Percentiles rank a stretch among this genome's conserved stretches.
Conservation (phyloP, 1,140 invertebrate genomes). For the Yoshiicerus persimilis region DNA sequence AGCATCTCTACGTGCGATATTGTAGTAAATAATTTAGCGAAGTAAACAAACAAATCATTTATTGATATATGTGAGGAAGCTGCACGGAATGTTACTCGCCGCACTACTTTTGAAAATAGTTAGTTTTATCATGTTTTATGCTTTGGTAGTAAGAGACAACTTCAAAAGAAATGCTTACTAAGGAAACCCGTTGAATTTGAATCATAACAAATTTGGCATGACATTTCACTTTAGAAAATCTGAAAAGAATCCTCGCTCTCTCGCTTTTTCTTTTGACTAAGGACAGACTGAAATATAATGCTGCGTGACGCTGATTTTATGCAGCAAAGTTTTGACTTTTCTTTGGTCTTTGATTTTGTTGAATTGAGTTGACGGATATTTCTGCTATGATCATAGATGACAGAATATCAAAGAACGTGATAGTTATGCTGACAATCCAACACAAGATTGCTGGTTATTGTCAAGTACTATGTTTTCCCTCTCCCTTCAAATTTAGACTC, state of each 20-base stretch:
- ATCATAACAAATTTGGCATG: neutral
- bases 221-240: neutral
- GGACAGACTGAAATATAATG: neutral
- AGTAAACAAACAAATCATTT: no score
- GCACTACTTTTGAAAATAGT: no score
- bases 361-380: neutral
- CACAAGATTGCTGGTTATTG: no score
- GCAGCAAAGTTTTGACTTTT: neutral
- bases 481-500: neutral
- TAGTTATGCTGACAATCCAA: neutral
- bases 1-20: no score
- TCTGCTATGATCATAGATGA: neutral
- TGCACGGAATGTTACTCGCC: no score
- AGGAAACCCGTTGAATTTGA: neutral
- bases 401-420: neutral
- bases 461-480: neutral
- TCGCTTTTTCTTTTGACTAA: neutral
- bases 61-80: no score
- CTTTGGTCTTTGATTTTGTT: neutral
- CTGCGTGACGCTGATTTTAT: neutral
- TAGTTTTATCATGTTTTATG: neutral
- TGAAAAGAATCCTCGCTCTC: neutral
- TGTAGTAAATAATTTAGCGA: no score
- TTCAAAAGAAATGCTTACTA: neutral
- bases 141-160: neutral